Evolutionary conservation across 2,888 invertebrate species (phyloP).

Genomic region (Parochlus steinenii): DNA sequence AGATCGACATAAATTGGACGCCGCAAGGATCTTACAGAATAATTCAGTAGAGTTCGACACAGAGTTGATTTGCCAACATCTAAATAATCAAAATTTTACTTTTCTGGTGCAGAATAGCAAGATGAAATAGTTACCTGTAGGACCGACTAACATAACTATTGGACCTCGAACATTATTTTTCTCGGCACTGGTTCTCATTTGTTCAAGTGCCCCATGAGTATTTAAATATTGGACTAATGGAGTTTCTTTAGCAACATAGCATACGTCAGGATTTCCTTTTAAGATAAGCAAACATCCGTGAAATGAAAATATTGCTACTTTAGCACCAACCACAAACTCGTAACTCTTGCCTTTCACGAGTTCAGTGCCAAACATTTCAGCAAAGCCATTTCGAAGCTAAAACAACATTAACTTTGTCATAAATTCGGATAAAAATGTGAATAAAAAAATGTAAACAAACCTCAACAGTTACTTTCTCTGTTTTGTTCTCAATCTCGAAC

Average conservation of each 20-base stretch:
- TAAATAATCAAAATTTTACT: too few species aligned
- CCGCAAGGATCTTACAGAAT: conserved; percentile 78
- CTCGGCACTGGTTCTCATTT: conserved; percentile 69
- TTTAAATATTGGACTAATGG: conserved; percentile 93
- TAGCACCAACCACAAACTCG: conserved; percentile 75
- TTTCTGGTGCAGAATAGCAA: too few species aligned
- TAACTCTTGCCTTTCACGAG: conserved; percentile 84
- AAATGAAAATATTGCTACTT: conserved; percentile 92
- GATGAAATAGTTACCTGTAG: too few species aligned
- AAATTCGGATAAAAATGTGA: background rate
- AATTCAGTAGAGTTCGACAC: conserved; percentile 76
- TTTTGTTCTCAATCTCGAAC: conserved; percentile 82
- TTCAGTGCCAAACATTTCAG: conserved; percentile 95
- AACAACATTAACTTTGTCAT: conserved; percentile 17
- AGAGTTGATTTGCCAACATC: conserved; percentile 96
- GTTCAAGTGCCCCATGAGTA: conserved; percentile 87
- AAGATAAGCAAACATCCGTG: conserved; percentile 82
- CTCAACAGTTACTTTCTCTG: conserved; percentile 65
- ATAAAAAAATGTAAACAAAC: conserved; percentile 27
- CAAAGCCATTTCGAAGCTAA: conserved; percentile 74
- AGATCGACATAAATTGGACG: conserved; percentile 86
- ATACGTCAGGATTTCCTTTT: conserved; percentile 78
- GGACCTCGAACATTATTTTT: conserved; percentile 58
- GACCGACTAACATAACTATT: conserved; percentile 81
- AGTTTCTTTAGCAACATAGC: conserved; percentile 89